phyloP scores from a whole-genome alignment of 2,113 vertebrate species.

The Vidua chalybeata region DNA sequence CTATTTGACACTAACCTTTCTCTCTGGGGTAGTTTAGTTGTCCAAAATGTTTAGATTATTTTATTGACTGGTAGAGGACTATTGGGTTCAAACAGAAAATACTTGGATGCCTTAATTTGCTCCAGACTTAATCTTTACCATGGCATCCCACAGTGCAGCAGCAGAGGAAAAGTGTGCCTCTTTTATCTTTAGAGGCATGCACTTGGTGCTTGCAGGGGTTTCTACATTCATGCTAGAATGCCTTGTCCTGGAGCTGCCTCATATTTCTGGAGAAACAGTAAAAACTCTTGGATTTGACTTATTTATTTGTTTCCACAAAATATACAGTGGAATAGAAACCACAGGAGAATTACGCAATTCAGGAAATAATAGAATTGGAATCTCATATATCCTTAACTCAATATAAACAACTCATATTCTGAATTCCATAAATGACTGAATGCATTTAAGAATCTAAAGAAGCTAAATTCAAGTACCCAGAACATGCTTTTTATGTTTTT shows the following conservation, averaged over 20 bases:
- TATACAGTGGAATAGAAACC: background rate
- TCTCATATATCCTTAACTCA: background rate
- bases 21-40: background rate
- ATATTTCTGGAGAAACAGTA: background rate
- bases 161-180: background rate
- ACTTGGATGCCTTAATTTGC: background rate
- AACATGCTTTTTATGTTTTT: background rate
- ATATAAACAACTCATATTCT: background rate
- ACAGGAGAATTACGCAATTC: background rate
- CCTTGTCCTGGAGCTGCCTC: background rate
- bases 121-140: background rate
- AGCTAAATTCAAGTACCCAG: background rate
- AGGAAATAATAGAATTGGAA: background rate
- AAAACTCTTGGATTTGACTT: background rate
- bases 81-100: background rate
- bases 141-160: background rate
- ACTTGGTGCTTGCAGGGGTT: background rate
- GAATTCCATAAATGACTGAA: background rate
- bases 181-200: background rate
- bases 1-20: background rate
- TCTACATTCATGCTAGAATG: background rate
- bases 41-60: background rate
- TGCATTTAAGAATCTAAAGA: background rate
- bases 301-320: background rate
- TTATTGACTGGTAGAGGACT: background rate